These are phyloP conservation scores for Amphiprion percula DNA, from an alignment of 2,113 vertebrate species.

Conservation along the genomic window DNA sequence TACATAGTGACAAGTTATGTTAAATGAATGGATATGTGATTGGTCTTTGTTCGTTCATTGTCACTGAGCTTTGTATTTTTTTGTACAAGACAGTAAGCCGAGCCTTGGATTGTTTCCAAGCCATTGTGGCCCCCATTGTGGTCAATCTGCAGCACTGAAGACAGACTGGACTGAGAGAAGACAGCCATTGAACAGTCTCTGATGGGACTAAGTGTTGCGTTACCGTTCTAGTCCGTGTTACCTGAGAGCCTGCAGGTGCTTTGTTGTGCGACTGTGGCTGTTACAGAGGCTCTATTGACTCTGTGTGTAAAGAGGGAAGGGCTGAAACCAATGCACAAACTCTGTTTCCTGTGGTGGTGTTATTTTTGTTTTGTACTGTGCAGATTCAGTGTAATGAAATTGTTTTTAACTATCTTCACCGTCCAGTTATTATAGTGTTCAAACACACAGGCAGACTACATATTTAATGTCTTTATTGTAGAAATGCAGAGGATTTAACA, in stretches of 20 bases:
- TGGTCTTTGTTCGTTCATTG: constrained; percentile 27
- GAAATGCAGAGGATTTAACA: constrained; percentile 74
- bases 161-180: constrained; percentile 30
- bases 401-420: constrained; percentile 58
- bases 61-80: constrained; percentile 46
- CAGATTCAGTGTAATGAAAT: constrained; percentile 76
- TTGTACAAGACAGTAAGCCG: constrained; percentile 26
- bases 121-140: constrained; percentile 19
- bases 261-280: constrained; percentile 21
- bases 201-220: constrained; percentile 49
- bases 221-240: constrained; percentile 30
- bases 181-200: constrained; percentile 22
- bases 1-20: constrained; percentile 29
- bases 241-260: constrained; percentile 40
- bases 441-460: constrained; percentile 5
- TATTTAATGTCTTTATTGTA: constrained; percentile 77
- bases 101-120: constrained; percentile 58
- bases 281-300: constrained; percentile 56
- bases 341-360: constrained; percentile 39
- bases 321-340: constrained; percentile 46
- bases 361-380: constrained; percentile 48
- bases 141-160: constrained; percentile 47
- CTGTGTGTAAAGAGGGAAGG: constrained; percentile 37
- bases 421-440: neutral
- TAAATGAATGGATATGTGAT: constrained; percentile 29